Percentiles rank a stretch among this genome's conserved stretches.
These are phyloP conservation scores for Drosophila yooni DNA, from an alignment of 2,888 invertebrate genomes.

Conservation along the genomic window DNA sequence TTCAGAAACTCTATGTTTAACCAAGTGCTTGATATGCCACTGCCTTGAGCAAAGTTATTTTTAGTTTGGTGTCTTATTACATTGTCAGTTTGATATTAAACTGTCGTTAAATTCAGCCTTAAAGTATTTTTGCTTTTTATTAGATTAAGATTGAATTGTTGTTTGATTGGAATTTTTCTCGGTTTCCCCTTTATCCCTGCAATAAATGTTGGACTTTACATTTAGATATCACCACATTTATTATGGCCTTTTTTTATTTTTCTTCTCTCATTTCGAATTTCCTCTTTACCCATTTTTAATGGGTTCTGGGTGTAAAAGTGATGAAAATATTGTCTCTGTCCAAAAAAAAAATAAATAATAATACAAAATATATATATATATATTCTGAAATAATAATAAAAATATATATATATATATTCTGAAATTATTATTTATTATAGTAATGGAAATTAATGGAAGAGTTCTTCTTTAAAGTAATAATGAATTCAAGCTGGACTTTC, in stretches of 20 bases:
- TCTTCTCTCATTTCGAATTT: background rate
- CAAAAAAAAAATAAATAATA: background rate
- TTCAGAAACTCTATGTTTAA: background rate
- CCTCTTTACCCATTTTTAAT: background rate
- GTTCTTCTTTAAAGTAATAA: background rate
- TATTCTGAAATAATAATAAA: background rate
- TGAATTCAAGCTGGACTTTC: background rate
- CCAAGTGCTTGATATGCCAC: background rate
- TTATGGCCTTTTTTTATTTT: background rate
- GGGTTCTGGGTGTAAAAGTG: background rate
- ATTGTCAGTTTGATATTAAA: background rate
- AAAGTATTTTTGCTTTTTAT: background rate
- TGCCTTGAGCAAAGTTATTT: slow-evolving; percentile 16
- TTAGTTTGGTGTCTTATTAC: slow-evolving; percentile 7
- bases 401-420: background rate
- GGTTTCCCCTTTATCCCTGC: background rate
- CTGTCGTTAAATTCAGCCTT: background rate
- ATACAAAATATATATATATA: background rate
- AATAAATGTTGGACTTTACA: background rate
- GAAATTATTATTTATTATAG: too few relatives aligned
- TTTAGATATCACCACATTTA: background rate
- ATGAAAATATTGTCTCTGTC: background rate
- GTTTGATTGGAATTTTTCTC: background rate
- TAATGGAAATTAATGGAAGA: background rate
- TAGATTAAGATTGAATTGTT: background rate